These are phyloP conservation scores for Leucophenga montana DNA, from an alignment of 2,888 invertebrate species.

Conservation along the genomic window DNA sequence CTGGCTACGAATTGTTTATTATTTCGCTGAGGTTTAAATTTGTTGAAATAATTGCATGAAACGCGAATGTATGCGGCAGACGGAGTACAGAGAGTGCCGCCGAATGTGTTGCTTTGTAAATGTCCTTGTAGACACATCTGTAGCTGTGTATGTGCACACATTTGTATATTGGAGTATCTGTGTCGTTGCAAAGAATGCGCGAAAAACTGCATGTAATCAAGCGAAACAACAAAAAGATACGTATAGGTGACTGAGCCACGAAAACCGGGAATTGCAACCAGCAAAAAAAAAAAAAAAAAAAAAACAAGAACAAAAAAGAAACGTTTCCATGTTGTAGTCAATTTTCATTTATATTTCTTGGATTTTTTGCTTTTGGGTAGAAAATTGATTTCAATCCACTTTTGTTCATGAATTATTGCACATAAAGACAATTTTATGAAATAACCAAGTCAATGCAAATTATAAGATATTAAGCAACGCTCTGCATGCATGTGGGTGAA, in stretches of 20 bases:
- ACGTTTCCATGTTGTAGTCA: neutral
- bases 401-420: constrained; percentile 60
- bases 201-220: constrained; percentile 16
- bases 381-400: constrained; percentile 65
- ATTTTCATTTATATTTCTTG: constrained; percentile 3
- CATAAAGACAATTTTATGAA: constrained; percentile 64
- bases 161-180: constrained; percentile 44
- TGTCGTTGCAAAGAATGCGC: constrained; percentile 31
- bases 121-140: constrained; percentile 44
- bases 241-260: neutral
- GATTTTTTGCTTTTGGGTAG: constrained; percentile 37
- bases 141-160: constrained; percentile 31
- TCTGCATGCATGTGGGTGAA: neutral
- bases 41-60: constrained; percentile 61
- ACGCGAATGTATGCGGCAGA: neutral
- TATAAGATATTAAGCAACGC: constrained; percentile 60
- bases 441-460: constrained; percentile 63
- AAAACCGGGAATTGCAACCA: neutral
- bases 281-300: neutral
- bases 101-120: constrained; percentile 18
- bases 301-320: neutral
- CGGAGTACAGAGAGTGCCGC: neutral
- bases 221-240: neutral
- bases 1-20: constrained; percentile 65
- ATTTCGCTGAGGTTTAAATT: constrained; percentile 66